phyloP scores from a whole-genome alignment of 35 echinoderm and acorn worm species.

The Ptychodera flava region DNA sequence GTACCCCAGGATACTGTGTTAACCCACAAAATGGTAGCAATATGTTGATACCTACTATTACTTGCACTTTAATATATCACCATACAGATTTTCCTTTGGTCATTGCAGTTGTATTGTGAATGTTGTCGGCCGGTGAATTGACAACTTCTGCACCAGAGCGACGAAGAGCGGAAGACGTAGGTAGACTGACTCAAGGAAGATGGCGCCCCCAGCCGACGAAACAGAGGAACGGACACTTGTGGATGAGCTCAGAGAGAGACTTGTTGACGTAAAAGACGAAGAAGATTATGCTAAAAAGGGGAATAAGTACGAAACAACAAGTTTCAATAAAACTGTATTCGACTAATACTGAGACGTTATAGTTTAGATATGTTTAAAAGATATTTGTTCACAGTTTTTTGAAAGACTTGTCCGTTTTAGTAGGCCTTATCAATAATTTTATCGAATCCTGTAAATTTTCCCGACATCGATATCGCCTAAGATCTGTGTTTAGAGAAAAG shows the following conservation, averaged over 20 bases:
- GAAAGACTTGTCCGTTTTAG: neutral
- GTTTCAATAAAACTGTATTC: neutral
- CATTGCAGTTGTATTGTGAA: too few relatives aligned
- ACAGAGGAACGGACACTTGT: neutral
- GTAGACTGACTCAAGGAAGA: too few relatives aligned
- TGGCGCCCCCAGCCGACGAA: constrained; percentile 13
- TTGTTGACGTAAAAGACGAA: neutral
- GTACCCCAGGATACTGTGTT: too few relatives aligned
- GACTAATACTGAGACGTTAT: neutral
- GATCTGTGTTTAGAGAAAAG: too few relatives aligned
- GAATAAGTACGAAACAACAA: constrained; percentile 22
- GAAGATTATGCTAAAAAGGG: constrained; percentile 21
- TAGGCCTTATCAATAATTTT: too few relatives aligned
- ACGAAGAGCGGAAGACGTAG: too few relatives aligned
- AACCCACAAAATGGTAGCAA: too few relatives aligned
- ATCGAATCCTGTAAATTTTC: neutral
- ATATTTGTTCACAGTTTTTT: neutral
- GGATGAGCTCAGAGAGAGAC: neutral
- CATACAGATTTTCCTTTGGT: too few relatives aligned
- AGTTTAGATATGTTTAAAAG: neutral
- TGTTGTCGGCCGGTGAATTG: too few relatives aligned
- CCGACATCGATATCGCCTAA: neutral
- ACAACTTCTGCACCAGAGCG: too few relatives aligned
- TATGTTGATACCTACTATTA: too few relatives aligned
- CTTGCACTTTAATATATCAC: too few relatives aligned